Conservation (phyloP, 2,888 invertebrate species). For the Clunio marinus region DNA sequence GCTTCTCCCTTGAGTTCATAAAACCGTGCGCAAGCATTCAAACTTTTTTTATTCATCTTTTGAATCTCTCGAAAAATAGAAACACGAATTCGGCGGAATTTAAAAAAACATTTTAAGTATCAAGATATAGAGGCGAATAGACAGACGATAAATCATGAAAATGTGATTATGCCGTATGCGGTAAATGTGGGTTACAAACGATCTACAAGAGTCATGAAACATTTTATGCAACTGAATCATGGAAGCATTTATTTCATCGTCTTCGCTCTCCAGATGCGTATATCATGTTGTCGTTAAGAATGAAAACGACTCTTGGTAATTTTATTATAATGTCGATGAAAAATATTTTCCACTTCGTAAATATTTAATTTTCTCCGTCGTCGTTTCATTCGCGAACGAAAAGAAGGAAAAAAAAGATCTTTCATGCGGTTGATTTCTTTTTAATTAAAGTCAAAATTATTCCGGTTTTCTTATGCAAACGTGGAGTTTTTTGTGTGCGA, state of each 20-base stretch:
- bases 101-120: no score
- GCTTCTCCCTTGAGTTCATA: not conserved
- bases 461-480: slow-evolving; percentile 1
- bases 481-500: not conserved
- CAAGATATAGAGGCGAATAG: not conserved
- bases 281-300: not conserved
- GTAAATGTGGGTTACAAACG: slow-evolving; percentile 15
- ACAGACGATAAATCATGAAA: slow-evolving; percentile 16
- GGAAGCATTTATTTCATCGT: not conserved
- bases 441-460: slow-evolving; percentile 28
- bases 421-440: slow-evolving; percentile 26
- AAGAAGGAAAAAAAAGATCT: not conserved
- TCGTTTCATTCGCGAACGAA: not conserved
- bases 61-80: not conserved
- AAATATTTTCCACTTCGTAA: not conserved
- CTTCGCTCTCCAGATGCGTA: not conserved
- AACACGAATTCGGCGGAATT: not conserved
- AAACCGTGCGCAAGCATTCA: not conserved
- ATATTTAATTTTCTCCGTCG: not conserved
- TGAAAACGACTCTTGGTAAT: not conserved
- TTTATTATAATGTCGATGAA: not conserved
- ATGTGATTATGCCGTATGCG: not conserved
- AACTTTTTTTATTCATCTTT: not conserved
- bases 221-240: not conserved
- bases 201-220: not conserved